These are phyloP conservation scores for Platichthys stellatus DNA, from an alignment of 2,113 vertebrate species.

Conservation along the genomic window DNA sequence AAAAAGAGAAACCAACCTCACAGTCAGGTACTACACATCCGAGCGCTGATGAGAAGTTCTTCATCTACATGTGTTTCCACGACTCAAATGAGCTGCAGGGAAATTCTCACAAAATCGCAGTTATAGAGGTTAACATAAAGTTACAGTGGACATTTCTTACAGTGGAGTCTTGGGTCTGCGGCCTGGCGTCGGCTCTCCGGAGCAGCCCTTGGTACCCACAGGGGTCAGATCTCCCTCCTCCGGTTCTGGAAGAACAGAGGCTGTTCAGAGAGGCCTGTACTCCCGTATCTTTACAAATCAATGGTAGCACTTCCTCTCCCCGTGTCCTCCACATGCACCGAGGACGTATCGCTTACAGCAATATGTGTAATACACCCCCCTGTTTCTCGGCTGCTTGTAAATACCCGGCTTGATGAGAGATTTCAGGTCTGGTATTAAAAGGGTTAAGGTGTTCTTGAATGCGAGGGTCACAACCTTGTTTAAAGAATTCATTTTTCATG, in stretches of 20 bases:
- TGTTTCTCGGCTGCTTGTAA: constrained; percentile 48
- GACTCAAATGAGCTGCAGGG: neutral
- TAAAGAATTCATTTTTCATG: constrained; percentile 39
- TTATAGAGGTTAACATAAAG: neutral
- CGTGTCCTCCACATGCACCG: constrained; percentile 54
- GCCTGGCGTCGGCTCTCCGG: constrained; percentile 59
- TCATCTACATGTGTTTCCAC: neutral
- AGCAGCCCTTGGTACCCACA: constrained; percentile 69
- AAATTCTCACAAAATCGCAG: neutral
- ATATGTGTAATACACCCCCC: constrained; percentile 22
- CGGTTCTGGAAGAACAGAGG: constrained; percentile 58
- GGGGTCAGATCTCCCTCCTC: constrained; percentile 71
- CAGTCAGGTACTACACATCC: neutral
- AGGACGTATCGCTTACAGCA: constrained; percentile 48
- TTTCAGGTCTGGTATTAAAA: constrained; percentile 21
- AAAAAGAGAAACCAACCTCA: neutral
- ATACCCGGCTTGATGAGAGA: constrained; percentile 28
- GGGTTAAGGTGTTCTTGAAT: constrained; percentile 10
- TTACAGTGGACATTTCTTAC: constrained; percentile 51
- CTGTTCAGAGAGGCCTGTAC: constrained; percentile 51
- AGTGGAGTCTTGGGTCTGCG: constrained; percentile 59
- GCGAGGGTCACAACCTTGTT: constrained; percentile 18
- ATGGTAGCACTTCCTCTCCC: constrained; percentile 64
- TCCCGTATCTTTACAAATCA: constrained; percentile 68
- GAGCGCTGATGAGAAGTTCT: neutral